phyloP scores from a whole-genome alignment of 2,797 vertebrate genomes.

The Scomberomorus guttatus region DNA sequence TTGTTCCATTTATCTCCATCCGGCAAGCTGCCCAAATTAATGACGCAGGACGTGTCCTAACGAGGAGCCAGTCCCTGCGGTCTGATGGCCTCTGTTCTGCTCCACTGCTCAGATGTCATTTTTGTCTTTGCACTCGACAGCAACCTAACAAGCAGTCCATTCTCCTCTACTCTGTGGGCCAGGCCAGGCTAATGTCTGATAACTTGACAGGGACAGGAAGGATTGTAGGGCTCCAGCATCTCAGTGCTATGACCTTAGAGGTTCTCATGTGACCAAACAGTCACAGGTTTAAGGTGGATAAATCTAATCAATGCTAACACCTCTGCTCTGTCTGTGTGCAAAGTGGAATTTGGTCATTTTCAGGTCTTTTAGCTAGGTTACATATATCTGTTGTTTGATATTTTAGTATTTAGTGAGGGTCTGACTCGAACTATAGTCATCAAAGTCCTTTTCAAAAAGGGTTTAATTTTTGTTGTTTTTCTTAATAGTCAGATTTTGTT shows the following conservation, averaged over 20 bases:
- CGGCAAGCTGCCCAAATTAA: constrained; percentile 45
- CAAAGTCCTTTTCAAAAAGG: too few relatives aligned
- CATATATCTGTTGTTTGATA: too few relatives aligned
- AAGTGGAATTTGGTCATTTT: too few relatives aligned
- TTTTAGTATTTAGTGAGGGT: too few relatives aligned
- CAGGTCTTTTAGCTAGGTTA: too few relatives aligned
- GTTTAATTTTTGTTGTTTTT: too few relatives aligned
- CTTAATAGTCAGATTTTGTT: too few relatives aligned
- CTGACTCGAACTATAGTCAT: too few relatives aligned
- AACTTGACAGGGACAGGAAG: background rate
- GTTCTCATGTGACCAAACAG: background rate
- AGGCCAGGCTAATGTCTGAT: constrained; percentile 1
- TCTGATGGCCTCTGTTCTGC: constrained; percentile 28
- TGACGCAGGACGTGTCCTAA: constrained; percentile 60
- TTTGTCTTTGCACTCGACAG: constrained; percentile 21
- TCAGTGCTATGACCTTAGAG: background rate
- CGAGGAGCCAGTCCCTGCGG: constrained; percentile 21
- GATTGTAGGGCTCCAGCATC: background rate
- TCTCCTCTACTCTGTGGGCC: background rate
- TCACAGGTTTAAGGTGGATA: background rate
- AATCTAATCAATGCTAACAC: background rate
- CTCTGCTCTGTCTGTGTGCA: background rate
- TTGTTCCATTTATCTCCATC: constrained; percentile 55
- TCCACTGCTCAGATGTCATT: background rate
- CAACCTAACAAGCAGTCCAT: background rate